Evolutionary conservation across 2,888 invertebrate genomes (phyloP), one percentile per base, ranked within the genome.

Genomic region (Lepidocyrtoides sp.): DNA sequence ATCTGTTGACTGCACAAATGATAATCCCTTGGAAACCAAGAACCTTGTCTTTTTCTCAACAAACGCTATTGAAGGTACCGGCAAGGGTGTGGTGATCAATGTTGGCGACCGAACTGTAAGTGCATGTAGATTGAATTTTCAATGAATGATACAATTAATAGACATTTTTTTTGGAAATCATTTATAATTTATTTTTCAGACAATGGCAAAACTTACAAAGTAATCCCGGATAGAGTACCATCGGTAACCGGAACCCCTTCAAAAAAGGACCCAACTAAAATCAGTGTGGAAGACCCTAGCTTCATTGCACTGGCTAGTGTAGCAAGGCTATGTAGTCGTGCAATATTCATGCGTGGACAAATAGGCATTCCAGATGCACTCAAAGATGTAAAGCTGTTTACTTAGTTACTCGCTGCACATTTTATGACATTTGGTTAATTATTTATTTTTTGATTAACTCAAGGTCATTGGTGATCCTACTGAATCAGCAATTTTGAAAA

Each of bases 401-500:
- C n/a, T n/a, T n/a, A n/a, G n/a, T n/a, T n/a, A n/a, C n/a, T n/a
- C n/a, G n/a, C n/a, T n/a, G n/a, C n/a, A n/a, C n/a, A n/a, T n/a
- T n/a, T n/a, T n/a, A n/a, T n/a, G n/a, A n/a, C n/a, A n/a, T n/a
- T n/a, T n/a, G n/a, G n/a, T n/a, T n/a, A n/a, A n/a, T n/a, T n/a
- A n/a, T n/a, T n/a, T n/a, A n/a, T n/a, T n/a, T n/a, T n/a, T n/a
- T n/a, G n/a, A n/a, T n/a, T n/a, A n/a, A n/a, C n/a, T n/a, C n/a
- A n/a, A 83, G 12, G 91, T 82, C n/a, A 41, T n/a, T 3, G 97
- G 97, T 1, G 97, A 97, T 95, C 97, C 97, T 0, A 97, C 97
- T 1, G 97, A 97, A 95, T 95, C 96, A 0, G 97, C 97, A 3
- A 96, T 97, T 44, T 95, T 97, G n/a, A 96, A 96, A 95, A 96